Evolutionary conservation across 2,113 vertebrate genomes (phyloP), one percentile per base, ranked within the genome.

Genomic region (Coturnix japonica): DNA sequence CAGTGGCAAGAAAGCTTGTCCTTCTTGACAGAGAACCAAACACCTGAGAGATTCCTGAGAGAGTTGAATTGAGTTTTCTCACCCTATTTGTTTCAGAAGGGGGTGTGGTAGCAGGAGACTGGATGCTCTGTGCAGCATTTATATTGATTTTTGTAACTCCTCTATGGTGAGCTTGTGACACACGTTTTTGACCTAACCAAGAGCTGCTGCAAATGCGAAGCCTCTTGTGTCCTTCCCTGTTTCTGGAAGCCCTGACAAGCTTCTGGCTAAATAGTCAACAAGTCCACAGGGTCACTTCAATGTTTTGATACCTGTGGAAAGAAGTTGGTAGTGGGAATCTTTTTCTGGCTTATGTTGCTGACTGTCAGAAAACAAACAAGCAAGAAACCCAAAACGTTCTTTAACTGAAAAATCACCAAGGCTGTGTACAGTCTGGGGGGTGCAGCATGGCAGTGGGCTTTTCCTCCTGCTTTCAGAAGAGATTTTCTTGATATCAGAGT

Each of bases 241-340:
- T 93, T 65, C 57, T 21, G 44, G 81, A 95, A 92, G 47, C 78
- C 57, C 53, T 69, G 47, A 83, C n/a, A 75, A 41, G 20, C 47
- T 92, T 93, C 74, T 94, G 47, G 44, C 60, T 78, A 76, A 92
- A 54, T 11, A 60, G 31, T n/a, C 35, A 54, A 13, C 39, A 37
- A 80, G 53, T 90, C 73, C 44, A 16, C 20, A 21, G 77, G 46
- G 65, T 75, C 39, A 13, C 37, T 72, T 94, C 72, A 39, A 39
- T 90, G 26, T 84, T 90, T 25, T 75, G 72, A 70, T 91, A 74
- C 35, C 63, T 49, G n/a, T 89, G 89, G 70, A 91, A 84, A 72
- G 9, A 20, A 89, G 21, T 31, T 89, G 87, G 84, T 78, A 89
- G 65, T 19, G 41, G 61, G 67, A 90, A 25, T 71, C 1, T 30